Base-by-base conservation (phyloP, 1,140 invertebrate species). In the Sarcophaga peregrina region DNA sequence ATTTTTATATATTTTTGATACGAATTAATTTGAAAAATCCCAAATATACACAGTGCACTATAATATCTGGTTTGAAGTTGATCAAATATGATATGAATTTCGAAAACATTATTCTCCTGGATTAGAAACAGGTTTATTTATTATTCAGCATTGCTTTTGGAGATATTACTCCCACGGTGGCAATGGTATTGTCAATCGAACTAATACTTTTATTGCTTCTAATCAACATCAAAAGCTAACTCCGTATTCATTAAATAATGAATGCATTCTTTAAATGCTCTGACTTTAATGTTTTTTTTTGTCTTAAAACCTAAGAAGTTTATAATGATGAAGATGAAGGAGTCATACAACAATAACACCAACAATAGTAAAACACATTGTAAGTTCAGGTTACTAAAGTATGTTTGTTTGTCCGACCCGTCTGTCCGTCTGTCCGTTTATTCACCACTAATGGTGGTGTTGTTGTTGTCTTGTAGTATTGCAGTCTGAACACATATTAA, bases 381-480 rank as follows among this genome's bases (percentile, higher is more conserved):
- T 78, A 78, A 78, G 75, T 78, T 78, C 20, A 78, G 75, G 75
- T 78, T 78, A 78, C 75, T 50, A 78, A 78, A 50, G 75, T 78
- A 78, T 78, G 47, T 78, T 52, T 78, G 47, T 46, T 73, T 73
- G 10, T 17, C 17, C 17, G 78, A 8, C 48, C n/a, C 11, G 74
- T 45, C 6, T 37, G 11, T 15, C 8, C 47, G 11, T 46, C 74
- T 45, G 45, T 9, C 76, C 48, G 25, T 73, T 13, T n/a, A 17
- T 74, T 3, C 25, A 37, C 25, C 25, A 37, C 25, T 4, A 37
- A 4, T 46, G 20, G 11, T 9, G 37, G 25, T 58, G 48, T 15
- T 46, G 52, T 82, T 81, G 50, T 76, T 78, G 25, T 25, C 62
- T 68, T 68, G 62, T 68, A 68, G 62, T 68, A 58, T 58, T 58